phyloP scores from a whole-genome alignment of 2,888 invertebrate genomes.

The Lymantria monacha region DNA sequence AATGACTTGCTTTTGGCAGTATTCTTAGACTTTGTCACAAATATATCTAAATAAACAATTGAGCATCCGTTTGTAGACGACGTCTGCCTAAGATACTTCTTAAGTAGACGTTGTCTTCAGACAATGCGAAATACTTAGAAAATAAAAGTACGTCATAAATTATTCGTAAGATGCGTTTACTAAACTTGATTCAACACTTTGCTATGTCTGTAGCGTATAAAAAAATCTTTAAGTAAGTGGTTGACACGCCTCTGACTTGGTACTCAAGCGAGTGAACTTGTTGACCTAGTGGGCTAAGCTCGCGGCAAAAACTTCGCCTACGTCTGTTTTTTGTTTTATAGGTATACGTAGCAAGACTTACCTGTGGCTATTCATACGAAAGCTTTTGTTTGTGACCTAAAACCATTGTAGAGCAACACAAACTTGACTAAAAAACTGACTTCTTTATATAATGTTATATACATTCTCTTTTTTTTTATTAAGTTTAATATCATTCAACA shows the following conservation, averaged over 20 bases:
- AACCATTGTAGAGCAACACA: conserved; percentile 32
- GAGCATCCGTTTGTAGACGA: conserved; percentile 63
- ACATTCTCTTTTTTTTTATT: conserved; percentile 8
- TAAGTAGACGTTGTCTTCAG: conserved; percentile 20
- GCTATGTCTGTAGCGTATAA: conserved; percentile 41
- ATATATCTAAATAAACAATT: conserved; percentile 63
- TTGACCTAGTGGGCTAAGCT: conserved; percentile 73
- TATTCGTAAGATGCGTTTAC: conserved; percentile 8
- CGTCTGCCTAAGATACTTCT: conserved; percentile 49
- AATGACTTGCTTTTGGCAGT: conserved; percentile 44
- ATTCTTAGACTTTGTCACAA: conserved; percentile 59
- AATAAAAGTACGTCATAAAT: conserved; percentile 36
- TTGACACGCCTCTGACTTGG: conserved; percentile 62
- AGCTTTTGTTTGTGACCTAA: conserved; percentile 55
- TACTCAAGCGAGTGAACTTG: conserved; percentile 65
- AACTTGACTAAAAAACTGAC: conserved; percentile 25
- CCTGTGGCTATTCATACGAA: conserved; percentile 46
- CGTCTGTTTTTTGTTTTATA: conserved; percentile 55
- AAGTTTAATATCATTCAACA: not conserved
- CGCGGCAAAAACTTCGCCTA: conserved; percentile 60
- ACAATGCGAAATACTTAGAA: conserved; percentile 39
- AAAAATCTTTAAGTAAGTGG: conserved; percentile 70
- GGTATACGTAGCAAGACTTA: conserved; percentile 39
- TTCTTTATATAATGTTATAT: conserved; percentile 7
- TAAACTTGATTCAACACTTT: conserved; percentile 31